phyloP scores from a whole-genome alignment of 1,140 invertebrate genomes.

The Bradynema listronoti region DNA sequence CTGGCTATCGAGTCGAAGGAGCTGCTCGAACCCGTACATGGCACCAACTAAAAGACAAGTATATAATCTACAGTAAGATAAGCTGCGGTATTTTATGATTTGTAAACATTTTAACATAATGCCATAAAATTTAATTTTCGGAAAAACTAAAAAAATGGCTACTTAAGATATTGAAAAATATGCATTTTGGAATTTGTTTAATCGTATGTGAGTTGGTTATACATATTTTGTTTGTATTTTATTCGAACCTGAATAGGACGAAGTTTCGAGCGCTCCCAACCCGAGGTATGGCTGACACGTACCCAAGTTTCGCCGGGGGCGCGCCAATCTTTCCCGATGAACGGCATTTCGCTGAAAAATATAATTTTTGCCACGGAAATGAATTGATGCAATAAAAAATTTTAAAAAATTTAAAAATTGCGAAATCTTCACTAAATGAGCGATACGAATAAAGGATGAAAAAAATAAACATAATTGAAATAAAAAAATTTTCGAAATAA shows the following conservation, averaged over 20 bases:
- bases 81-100: no score
- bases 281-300: slow-evolving; percentile 78
- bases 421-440: no score
- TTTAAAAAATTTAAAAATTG: no score
- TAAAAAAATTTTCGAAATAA: no score
- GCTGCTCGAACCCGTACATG: slow-evolving; percentile 21
- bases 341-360: slow-evolving; percentile 80
- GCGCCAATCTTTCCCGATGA: slow-evolving; percentile 65
- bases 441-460: no score
- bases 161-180: slow-evolving; percentile 59
- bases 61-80: no score
- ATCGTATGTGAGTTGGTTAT: no score
- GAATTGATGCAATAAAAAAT: no score
- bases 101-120: slow-evolving; percentile 1
- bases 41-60: slow-evolving; percentile 18
- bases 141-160: neutral
- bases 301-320: slow-evolving; percentile 96
- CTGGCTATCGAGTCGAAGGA: no score
- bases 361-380: no score
- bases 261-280: slow-evolving; percentile 86
- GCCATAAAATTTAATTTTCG: neutral
- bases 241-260: slow-evolving; percentile 39
- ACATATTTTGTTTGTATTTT: no score
- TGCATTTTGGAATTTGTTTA: slow-evolving; percentile 10
- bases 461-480: no score